Evolutionary conservation across 1,140 invertebrate genomes (phyloP).

Genomic region (Drosophila malerkotliana): DNA sequence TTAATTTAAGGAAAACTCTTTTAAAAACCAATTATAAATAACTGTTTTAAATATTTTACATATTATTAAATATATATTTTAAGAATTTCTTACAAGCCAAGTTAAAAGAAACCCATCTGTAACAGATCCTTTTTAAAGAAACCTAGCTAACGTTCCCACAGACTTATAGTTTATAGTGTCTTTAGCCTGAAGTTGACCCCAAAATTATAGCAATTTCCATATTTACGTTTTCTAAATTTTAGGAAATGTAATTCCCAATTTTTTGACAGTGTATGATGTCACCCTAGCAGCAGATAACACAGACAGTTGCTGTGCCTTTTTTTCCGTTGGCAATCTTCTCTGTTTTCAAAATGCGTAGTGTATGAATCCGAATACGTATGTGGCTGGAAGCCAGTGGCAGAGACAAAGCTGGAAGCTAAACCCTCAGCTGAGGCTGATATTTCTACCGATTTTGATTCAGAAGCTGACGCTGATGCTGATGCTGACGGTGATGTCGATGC

Average conservation of each 20-base stretch:
- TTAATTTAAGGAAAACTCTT: no score
- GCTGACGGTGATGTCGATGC: background rate
- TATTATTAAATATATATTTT: no score
- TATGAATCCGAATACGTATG: constrained; percentile 25
- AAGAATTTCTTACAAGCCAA: no score
- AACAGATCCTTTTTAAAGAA: no score
- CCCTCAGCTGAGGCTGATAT: background rate
- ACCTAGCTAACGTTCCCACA: no score
- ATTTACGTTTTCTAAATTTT: no score
- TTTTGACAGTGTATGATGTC: constrained; percentile 10
- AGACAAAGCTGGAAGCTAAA: background rate
- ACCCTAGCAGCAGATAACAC: constrained; percentile 26
- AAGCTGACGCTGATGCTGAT: constrained; percentile 4
- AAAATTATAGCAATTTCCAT: no score
- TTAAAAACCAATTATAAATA: no score
- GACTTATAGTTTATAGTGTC: no score
- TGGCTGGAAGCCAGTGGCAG: background rate
- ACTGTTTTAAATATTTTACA: no score
- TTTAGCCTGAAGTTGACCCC: no score
- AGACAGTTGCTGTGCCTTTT: constrained; percentile 27
- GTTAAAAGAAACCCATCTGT: no score
- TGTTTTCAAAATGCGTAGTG: constrained; percentile 45
- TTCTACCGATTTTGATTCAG: background rate
- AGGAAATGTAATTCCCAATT: background rate
- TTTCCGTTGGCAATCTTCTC: constrained; percentile 21